Evolutionary conservation across 2,888 invertebrate genomes (phyloP).

Genomic region (Poecilus cupreus): DNA sequence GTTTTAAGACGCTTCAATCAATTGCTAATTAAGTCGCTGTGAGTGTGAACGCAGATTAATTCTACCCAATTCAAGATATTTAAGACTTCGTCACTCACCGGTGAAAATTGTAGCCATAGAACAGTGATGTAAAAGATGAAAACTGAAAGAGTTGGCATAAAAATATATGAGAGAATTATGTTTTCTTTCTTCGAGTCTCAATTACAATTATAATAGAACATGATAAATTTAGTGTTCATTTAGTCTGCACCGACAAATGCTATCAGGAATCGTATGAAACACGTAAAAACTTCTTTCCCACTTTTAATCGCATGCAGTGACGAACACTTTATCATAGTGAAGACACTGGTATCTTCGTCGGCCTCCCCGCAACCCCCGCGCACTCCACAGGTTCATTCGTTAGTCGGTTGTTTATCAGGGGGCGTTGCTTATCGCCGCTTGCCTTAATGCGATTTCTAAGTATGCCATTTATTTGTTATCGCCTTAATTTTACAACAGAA

Average conservation of each 20-base stretch:
- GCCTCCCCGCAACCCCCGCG: constrained; percentile 15
- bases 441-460: constrained; percentile 58
- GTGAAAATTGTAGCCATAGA: too few relatives aligned
- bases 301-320: constrained; percentile 45
- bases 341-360: constrained; percentile 19
- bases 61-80: too few relatives aligned
- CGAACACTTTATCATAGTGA: constrained; percentile 42
- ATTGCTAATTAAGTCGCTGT: too few relatives aligned
- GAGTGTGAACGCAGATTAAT: too few relatives aligned
- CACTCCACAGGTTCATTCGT: background rate
- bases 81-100: too few relatives aligned
- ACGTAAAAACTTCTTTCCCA: constrained; percentile 45
- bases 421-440: constrained; percentile 41
- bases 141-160: background rate
- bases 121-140: background rate
- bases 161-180: background rate
- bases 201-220: constrained; percentile 26
- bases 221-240: constrained; percentile 14
- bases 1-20: too few relatives aligned
- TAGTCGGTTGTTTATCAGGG: constrained; percentile 48
- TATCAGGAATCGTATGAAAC: constrained; percentile 35
- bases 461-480: constrained; percentile 59
- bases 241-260: constrained; percentile 4
- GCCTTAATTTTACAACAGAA: constrained; percentile 54
- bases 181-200: background rate